Evolutionary conservation across 2,113 vertebrate species (phyloP), one percentile per base, ranked within the genome.

Genomic region (Takifugu flavidus): DNA sequence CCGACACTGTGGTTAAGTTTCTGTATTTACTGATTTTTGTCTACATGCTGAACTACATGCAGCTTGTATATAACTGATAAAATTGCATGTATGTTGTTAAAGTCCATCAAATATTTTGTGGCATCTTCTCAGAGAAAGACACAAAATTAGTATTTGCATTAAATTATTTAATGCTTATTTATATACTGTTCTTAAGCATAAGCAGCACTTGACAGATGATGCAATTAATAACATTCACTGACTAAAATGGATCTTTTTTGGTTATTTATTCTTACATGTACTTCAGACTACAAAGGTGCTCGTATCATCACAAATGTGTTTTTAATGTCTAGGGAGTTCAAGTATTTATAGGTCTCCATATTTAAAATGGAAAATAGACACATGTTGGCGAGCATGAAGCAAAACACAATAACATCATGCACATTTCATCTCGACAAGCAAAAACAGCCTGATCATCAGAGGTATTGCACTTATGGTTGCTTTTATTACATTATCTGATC

Each of bases 91-190:
- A 20, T 20, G 20, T 20, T 20, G 20, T 20, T 20, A 20, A 20
- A 20, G 20, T 20, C 20, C 20, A 20, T 20, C 20, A 20, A 20
- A 20, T 20, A 20, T 20, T 20, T 20, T 20, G 20, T 20, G 20
- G 20, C 20, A 20, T 20, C 20, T 20, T 1, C 26, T 63, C 4
- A 27, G 13, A 65, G 13, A 65, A 59, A 78, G 25, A 59, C 28
- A 47, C 51, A 70, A 59, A 50, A 50, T 10, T 52, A 50, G 68
- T 20, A 55, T 6, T 58, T 67, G 51, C 25, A 54, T 61, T 73
- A 44, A 62, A 4, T 51, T 28, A 63, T 85, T 81, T 78, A 79
- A 79, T 81, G 58, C 34, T 52, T 63, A 58, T 27, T 58, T 72
- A 43, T 12, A 12, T 54, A 46, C 46, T 69, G 51, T 73, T 67